Evolutionary conservation across 1,140 invertebrate species (phyloP).

Genomic region (Maconellicoccus hirsutus): DNA sequence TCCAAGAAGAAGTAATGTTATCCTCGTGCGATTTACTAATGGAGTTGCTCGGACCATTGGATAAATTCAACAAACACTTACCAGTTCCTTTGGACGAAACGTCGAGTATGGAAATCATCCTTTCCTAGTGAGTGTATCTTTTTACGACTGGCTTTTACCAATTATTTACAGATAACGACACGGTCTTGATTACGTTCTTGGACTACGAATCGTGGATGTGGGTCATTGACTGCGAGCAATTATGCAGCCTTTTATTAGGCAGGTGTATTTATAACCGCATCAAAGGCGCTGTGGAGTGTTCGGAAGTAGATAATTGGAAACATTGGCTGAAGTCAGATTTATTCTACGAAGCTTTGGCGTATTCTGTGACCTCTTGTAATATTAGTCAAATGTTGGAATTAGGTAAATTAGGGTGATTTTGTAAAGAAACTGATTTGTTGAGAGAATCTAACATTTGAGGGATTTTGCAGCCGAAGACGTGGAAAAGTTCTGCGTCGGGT

Average conservation of each 20-base stretch:
- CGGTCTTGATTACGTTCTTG: slow-evolving; percentile 27
- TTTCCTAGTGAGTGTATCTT: no score
- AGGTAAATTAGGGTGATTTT: no score
- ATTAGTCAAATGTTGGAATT: not conserved
- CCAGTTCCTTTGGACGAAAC: slow-evolving; percentile 32
- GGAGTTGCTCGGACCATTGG: slow-evolving; percentile 40
- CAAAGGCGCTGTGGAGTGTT: not conserved
- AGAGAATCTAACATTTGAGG: no score
- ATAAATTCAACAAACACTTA: slow-evolving; percentile 42
- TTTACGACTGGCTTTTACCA: not conserved
- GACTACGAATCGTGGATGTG: slow-evolving; percentile 42
- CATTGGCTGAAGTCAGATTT: not conserved
- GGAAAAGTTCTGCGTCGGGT: not conserved
- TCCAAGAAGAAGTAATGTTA: slow-evolving; percentile 37
- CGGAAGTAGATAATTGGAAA: not conserved
- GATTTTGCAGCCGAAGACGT: not conserved
- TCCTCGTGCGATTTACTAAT: slow-evolving; percentile 41
- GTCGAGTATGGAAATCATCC: slow-evolving; percentile 27
- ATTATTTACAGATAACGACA: not conserved
- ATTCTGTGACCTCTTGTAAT: not conserved
- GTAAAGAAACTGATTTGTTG: no score
- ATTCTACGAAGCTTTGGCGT: not conserved
- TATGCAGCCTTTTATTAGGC: slow-evolving; percentile 47
- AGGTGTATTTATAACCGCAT: slow-evolving; percentile 41
- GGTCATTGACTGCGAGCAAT: slow-evolving; percentile 48